Evolutionary conservation across 2,797 vertebrate genomes (phyloP), one percentile per base, ranked within the genome.

Genomic region (Mus spretus): DNA sequence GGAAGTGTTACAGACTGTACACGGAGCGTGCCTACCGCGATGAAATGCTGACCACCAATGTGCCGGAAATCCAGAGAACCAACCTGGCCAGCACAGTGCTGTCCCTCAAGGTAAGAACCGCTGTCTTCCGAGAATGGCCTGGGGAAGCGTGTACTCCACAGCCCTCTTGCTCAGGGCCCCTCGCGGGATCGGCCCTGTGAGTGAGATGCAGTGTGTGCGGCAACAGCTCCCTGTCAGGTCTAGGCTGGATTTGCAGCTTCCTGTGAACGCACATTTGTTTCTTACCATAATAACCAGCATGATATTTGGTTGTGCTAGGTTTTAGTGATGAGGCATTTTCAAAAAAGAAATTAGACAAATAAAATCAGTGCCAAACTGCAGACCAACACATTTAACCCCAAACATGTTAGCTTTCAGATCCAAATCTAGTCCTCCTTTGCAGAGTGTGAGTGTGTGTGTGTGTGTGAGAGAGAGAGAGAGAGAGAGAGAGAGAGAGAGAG

Each of bases 41-140:
- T 87, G 99, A 99, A 97, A 99, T 99, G 99, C 98, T 99, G 14
- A 99, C 99, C 24, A 99, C 99, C 97, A 99, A 99, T 0, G 99
- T 99, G 79, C 99, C 99, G 0, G 99, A 99, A 98, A 99, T 99
- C 98, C 99, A 99, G 98, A 99, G 99, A 94, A 99, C 99, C 85
- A 99, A 99, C 98, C 6, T 99, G 98, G 99, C 99, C 84, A 99
- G 99, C 97, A 99, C 99, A 0, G 99, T 99, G 90, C 99, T 99
- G 67, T 99, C 99, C 3, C 99, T 99, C 50, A 99, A 99, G 99
- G 99, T 99, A 74, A 26, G 90, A 70, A 65, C 82, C 91, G 67
- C 61, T 80, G 44, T 74, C 50, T 83, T 88, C 2, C 97, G 97
- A 67, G 77, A 79, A 57, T 59, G 77, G 87, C 2, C 55, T 91